Base-by-base conservation (phyloP, 2,113 vertebrate species). In the Mionectes macconnelli region DNA sequence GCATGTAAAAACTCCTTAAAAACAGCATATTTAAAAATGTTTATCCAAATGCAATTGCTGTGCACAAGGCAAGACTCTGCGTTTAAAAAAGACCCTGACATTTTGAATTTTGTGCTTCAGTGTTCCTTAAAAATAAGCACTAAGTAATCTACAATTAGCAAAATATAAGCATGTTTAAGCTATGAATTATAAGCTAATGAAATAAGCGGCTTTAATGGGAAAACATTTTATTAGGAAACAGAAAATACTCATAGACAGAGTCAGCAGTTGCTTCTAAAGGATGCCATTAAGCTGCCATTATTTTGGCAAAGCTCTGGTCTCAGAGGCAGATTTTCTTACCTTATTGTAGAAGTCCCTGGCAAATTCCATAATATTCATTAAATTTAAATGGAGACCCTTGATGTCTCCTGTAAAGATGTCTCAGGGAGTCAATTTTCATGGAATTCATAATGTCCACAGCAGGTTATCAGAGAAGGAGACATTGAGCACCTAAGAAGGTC, bases 351-450 rank as follows among this genome's bases (percentile, higher is more conserved):
- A 91, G 47, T 59, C 90, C 60, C 90, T 68, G 70, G 91, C 84
- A 97, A 96, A 97, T 89, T 66, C 72, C 90, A 91, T 60, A 94
- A 85, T 84, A 87, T 89, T 96, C 93, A 97, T 96, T 95, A 95
- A 83, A 93, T 83, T 95, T 94, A 88, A 96, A 94, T 79, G 49
- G 56, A 86, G 53, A 92, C 68, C 76, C 93, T 93, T 94, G 84
- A 88, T 91, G 94, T 86, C 85, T 81, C 75, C 78, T 73, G 78
- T 76, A 92, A 95, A 96, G 94, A 84, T 79, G 96, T 96, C 91
- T 94, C 93, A 93, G 78, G 95, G 96, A 97, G 86, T 97, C 95
- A 94, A 47, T 96, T 97, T 97, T 96, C 96, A 97, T 91, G 81
- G 91, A 95, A 96, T 96, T 92, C 86, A 84, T 97, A 94, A 97